Conservation (phyloP, 2,113 vertebrate species). For the Limanda limanda region DNA sequence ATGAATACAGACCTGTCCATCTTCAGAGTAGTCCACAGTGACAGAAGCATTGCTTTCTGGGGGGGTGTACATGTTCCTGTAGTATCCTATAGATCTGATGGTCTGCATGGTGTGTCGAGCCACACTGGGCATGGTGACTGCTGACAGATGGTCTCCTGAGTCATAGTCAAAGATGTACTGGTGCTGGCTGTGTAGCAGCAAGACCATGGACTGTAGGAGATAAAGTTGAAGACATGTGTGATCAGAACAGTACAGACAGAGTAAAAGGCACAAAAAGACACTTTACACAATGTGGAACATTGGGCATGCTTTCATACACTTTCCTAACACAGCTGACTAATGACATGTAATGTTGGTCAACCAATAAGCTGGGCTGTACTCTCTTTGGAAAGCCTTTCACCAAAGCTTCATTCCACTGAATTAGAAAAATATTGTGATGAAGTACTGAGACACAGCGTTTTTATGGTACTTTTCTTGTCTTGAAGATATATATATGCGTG, state of each 20-base stretch:
- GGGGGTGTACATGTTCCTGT: slow-evolving; percentile 97
- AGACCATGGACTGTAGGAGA: slow-evolving; percentile 92
- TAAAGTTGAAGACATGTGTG: background rate
- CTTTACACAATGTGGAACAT: too few relatives aligned
- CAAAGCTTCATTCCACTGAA: too few relatives aligned
- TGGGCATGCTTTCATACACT: too few relatives aligned
- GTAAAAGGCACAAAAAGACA: background rate
- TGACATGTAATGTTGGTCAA: too few relatives aligned
- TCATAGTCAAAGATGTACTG: slow-evolving; percentile 99
- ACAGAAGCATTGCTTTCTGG: slow-evolving; percentile 97
- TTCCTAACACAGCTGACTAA: too few relatives aligned
- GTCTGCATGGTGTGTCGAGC: slow-evolving; percentile 99
- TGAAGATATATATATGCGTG: too few relatives aligned
- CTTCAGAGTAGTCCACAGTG: slow-evolving; percentile 96
- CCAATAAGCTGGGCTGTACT: too few relatives aligned
- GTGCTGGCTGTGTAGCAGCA: slow-evolving; percentile 97
- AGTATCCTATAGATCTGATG: slow-evolving; percentile 96
- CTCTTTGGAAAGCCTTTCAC: too few relatives aligned
- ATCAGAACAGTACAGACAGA: background rate
- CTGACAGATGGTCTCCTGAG: slow-evolving; percentile 91
- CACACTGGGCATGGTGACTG: slow-evolving; percentile 98
- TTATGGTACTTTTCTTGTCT: too few relatives aligned
- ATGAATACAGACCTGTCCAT: slow-evolving; percentile 81
- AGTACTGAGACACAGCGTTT: too few relatives aligned
- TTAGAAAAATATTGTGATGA: too few relatives aligned